phyloP scores from a whole-genome alignment of 2,888 invertebrate species.

The Didymodactylos carnosus region DNA sequence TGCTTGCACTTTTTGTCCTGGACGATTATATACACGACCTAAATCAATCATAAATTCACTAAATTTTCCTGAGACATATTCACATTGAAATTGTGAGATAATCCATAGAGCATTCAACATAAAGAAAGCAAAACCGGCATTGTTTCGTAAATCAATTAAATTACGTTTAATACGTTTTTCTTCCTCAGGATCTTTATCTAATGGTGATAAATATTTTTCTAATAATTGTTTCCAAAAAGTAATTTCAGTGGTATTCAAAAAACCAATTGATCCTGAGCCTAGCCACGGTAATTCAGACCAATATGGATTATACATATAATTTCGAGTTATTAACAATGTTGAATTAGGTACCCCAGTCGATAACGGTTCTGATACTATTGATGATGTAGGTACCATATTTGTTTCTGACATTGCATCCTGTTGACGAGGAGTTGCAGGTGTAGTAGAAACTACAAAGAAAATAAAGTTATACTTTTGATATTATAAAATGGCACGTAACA shows the following conservation, averaged over 20 bases:
- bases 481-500: no score
- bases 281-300: conserved; percentile 80
- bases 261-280: conserved; percentile 37
- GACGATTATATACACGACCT: not conserved
- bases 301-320: conserved; percentile 65
- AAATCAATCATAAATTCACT: conserved; percentile 6
- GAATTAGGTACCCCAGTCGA: no score
- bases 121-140: conserved; percentile 53
- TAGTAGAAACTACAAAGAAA: no score
- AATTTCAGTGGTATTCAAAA: conserved; percentile 46
- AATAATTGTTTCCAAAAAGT: conserved; percentile 76
- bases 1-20: conserved; percentile 16
- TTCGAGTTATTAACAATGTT: conserved; percentile 49
- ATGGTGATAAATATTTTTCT: conserved; percentile 75
- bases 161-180: conserved; percentile 20
- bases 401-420: no score
- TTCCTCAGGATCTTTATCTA: conserved; percentile 62
- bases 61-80: conserved; percentile 12
- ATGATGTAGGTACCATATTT: not conserved
- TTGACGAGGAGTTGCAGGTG: no score
- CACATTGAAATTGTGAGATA: conserved; percentile 43
- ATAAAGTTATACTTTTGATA: no score
- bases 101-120: conserved; percentile 96
- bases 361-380: no score
- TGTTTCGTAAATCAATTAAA: conserved; percentile 76